A percentile compares a stretch with the other conserved stretches of the same genome.
Evolutionary conservation across 1,140 invertebrate genomes (phyloP).

Genomic region (Watersipora subatra): DNA sequence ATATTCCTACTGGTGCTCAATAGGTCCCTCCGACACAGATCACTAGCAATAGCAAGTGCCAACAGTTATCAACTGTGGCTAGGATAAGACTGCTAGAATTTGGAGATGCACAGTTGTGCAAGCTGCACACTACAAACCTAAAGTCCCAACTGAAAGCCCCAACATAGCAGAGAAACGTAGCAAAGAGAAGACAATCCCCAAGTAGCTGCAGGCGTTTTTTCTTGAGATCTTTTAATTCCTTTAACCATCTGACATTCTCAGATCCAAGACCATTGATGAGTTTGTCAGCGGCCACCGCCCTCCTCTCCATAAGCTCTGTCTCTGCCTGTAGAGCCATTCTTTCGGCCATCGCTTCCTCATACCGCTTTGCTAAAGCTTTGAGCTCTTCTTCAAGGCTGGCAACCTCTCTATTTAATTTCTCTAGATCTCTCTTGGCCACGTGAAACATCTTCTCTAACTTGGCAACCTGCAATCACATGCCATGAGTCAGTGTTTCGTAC

Average conservation of each 20-base stretch:
- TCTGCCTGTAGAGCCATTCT: conserved; percentile 59
- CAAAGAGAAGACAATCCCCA: conserved; percentile 60
- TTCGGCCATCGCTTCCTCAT: conserved; percentile 54
- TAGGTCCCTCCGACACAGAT: too few species aligned
- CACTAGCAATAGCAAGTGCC: too few species aligned
- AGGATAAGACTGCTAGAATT: too few species aligned
- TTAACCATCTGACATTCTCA: conserved; percentile 55
- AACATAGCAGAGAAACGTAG: conserved; percentile 62
- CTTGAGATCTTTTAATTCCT: conserved; percentile 53
- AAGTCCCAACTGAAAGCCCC: conserved; percentile 69
- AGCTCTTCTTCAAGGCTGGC: conserved; percentile 52
- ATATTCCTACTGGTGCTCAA: too few species aligned
- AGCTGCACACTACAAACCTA: too few species aligned
- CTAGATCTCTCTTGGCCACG: conserved; percentile 47
- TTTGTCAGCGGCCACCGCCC: conserved; percentile 61
- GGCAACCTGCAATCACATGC: conserved; percentile 47
- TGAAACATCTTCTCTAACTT: conserved; percentile 45
- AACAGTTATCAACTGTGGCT: too few species aligned
- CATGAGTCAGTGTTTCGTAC: too few species aligned
- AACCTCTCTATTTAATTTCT: conserved; percentile 57
- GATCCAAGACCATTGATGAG: conserved; percentile 61
- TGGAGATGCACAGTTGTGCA: too few species aligned
- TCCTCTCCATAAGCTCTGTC: conserved; percentile 58
- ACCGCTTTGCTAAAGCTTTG: conserved; percentile 52
- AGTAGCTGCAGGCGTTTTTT: conserved; percentile 54